A percentile compares a stretch with the other conserved stretches of the same genome.
phyloP scores from a whole-genome alignment of 2,797 vertebrate species.

The Halcyon badia region DNA sequence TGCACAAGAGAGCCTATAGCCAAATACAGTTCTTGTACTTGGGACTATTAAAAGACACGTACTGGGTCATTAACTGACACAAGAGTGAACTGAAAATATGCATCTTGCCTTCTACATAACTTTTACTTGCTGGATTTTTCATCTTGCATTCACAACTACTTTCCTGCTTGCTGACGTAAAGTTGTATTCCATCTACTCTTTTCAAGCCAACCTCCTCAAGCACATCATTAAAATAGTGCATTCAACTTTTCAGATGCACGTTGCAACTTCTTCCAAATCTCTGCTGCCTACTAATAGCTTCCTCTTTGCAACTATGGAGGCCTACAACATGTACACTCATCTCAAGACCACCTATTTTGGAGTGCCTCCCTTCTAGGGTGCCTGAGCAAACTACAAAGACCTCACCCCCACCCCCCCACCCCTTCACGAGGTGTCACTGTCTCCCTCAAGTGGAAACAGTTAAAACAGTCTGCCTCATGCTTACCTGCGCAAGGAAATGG shows the following conservation, averaged over 20 bases:
- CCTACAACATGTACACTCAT: rapidly evolving
- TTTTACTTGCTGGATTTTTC: background rate
- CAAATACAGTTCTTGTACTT: background rate
- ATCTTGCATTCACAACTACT: background rate
- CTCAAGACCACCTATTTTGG: rapidly evolving
- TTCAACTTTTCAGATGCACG: rapidly evolving
- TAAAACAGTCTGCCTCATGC: rapidly evolving
- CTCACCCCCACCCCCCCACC: too few relatives aligned
- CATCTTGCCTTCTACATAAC: background rate
- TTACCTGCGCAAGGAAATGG: rapidly evolving
- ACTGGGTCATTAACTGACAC: background rate
- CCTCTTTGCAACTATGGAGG: rapidly evolving
- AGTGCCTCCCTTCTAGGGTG: rapidly evolving
- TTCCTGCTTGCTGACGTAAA: background rate
- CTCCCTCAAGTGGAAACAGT: background rate
- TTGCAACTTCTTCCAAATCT: background rate
- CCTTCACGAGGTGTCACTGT: background rate
- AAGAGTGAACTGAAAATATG: background rate
- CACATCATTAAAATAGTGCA: rapidly evolving
- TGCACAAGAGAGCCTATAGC: background rate
- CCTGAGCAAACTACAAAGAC: rapidly evolving
- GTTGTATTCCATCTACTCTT: background rate
- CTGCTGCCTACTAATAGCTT: background rate
- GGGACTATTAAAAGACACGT: rapidly evolving
- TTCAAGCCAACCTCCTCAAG: background rate